Conservation (phyloP, 2,888 invertebrate species). For the Agrypnus murinus region DNA sequence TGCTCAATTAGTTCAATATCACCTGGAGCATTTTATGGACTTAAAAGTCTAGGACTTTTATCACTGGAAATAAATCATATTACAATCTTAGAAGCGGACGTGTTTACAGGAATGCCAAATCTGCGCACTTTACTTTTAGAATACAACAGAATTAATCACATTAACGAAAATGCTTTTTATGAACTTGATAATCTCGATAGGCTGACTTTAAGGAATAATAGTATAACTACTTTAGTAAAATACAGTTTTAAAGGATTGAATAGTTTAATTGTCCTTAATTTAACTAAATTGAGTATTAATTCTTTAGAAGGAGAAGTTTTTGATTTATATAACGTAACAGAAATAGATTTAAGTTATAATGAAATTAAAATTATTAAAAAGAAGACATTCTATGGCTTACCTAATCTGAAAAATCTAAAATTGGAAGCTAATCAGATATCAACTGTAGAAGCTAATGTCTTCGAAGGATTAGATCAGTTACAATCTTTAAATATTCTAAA, state of each 20-base stretch:
- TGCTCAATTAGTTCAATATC: neutral
- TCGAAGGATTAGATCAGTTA: conserved; percentile 11
- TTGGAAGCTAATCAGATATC: conserved; percentile 15
- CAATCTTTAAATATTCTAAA: neutral
- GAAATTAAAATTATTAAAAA: neutral
- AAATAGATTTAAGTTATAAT: conserved; percentile 1
- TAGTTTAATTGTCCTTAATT: conserved; percentile 13
- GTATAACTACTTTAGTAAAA: neutral
- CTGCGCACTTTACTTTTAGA: conserved; percentile 2
- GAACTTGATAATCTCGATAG: neutral
- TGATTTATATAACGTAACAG: neutral
- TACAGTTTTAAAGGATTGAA: conserved; percentile 13
- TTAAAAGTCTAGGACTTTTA: neutral
- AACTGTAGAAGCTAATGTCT: conserved; percentile 6
- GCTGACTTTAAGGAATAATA: neutral
- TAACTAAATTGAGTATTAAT: conserved; percentile 2
- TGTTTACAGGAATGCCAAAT: conserved; percentile 9
- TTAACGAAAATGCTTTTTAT: conserved; percentile 5
- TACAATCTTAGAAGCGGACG: neutral
- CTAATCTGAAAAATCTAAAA: neutral
- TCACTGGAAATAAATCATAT: neutral
- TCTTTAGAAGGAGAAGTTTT: neutral
- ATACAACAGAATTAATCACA: neutral
- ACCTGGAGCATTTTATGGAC: conserved; percentile 10
- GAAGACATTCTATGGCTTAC: conserved; percentile 1